Evolutionary conservation across 2,113 vertebrate species (phyloP).

Genomic region (Acanthochromis polyacanthus): DNA sequence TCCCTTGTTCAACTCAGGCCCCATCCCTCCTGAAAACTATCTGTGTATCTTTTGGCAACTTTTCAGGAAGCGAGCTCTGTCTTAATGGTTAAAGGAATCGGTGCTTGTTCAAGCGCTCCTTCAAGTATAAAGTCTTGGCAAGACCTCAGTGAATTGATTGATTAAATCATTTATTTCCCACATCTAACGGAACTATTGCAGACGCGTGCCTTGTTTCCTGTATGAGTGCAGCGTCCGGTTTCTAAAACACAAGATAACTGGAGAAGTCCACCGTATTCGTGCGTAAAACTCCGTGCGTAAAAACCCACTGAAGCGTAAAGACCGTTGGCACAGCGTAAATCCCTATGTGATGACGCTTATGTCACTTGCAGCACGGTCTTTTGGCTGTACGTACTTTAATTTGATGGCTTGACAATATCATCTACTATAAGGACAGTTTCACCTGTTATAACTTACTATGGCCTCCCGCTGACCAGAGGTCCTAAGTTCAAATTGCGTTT

Average conservation of each 20-base stretch:
- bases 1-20: constrained; percentile 10
- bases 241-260: constrained; percentile 5
- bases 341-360: constrained; percentile 61
- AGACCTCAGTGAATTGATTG: constrained; percentile 52
- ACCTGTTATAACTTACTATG: constrained; percentile 76
- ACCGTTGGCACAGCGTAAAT: constrained; percentile 50
- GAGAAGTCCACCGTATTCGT: background rate
- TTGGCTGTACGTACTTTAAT: constrained; percentile 11
- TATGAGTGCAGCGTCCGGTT: constrained; percentile 20
- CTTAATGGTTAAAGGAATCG: constrained; percentile 48
- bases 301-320: constrained; percentile 31
- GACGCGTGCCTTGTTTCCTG: constrained; percentile 42
- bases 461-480: constrained; percentile 86
- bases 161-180: constrained; percentile 22
- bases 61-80: constrained; percentile 43
- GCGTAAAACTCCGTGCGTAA: constrained; percentile 76
- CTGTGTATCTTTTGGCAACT: constrained; percentile 55
- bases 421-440: constrained; percentile 6
- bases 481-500: constrained; percentile 87
- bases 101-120: constrained; percentile 42
- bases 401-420: constrained; percentile 12
- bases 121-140: constrained; percentile 35
- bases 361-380: constrained; percentile 20
- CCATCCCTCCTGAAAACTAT: constrained; percentile 17
- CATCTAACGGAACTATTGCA: constrained; percentile 60